These are phyloP conservation scores for Rhinichthys osculus DNA, from an alignment of 2,797 vertebrate genomes.

Conservation along the genomic window DNA sequence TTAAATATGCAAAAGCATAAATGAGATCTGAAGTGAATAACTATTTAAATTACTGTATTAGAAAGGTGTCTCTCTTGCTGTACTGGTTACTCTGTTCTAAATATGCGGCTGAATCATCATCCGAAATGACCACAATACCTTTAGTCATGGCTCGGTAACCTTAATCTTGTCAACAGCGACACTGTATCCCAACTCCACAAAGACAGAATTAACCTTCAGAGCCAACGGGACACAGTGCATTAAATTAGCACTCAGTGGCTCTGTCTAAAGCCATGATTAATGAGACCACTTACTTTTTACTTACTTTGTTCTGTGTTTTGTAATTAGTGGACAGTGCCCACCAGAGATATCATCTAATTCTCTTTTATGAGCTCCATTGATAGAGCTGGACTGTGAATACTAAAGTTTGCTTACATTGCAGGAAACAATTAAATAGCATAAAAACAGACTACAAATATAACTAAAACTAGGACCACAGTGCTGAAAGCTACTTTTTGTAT, in stretches of 20 bases:
- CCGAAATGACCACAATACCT: slow-evolving; percentile 39
- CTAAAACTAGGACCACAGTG: slow-evolving; percentile 6
- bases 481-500: not conserved
- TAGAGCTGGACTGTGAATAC: slow-evolving; percentile 32
- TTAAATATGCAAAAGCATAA: not conserved
- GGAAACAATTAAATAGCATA: slow-evolving; percentile 38
- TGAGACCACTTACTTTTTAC: slow-evolving; percentile 69
- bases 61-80: slow-evolving; percentile 10
- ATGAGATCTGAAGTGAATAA: not conserved
- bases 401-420: slow-evolving; percentile 34
- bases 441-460: slow-evolving; percentile 2
- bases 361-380: slow-evolving; percentile 42
- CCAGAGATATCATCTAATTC: slow-evolving; percentile 35
- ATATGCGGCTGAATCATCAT: slow-evolving; percentile 22
- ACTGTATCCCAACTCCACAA: slow-evolving; percentile 46
- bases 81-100: slow-evolving; percentile 24
- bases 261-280: slow-evolving; percentile 71
- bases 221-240: slow-evolving; percentile 55
- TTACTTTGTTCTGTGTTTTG: slow-evolving; percentile 47
- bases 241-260: slow-evolving; percentile 64
- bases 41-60: not conserved
- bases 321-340: slow-evolving; percentile 51
- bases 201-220: slow-evolving; percentile 59
- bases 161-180: slow-evolving; percentile 56
- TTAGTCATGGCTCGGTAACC: slow-evolving; percentile 49